Base-by-base conservation (phyloP, 2,797 vertebrate species). In the Trachurus trachurus region DNA sequence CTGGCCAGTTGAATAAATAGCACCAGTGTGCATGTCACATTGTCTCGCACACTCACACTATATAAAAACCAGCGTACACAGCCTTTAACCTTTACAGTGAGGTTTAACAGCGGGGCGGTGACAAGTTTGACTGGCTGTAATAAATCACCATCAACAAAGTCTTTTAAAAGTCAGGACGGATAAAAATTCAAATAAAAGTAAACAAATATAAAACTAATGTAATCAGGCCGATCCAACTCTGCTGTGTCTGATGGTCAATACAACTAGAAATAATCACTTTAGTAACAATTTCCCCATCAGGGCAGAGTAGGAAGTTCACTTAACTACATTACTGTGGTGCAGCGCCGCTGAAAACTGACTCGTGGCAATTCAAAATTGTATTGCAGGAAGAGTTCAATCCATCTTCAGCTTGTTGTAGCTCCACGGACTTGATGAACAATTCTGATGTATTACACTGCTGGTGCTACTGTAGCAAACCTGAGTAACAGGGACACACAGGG, bases 21-120 rank as follows among this genome's bases (percentile, higher is more conserved):
- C 53, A 22, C 62, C 83, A 75, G 84, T 87, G 56, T 87, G 11
- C 54, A 52, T 52, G 74, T 88, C 87, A 74, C 81, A 60, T 45
- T 8, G 31, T 21, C 22, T 21, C 21, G 64, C 7, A 29, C 58
- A 29, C 45, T 56, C 29, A 53, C 50, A 49, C 50, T 49, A 37
- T 49, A 34, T 54, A 59, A 68, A 78, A 74, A 49, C 59, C 62
- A 56, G 56, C 17, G 37, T 26, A 54, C 59, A 74, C 7, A 29
- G 50, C 70, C 45, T 86, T 66, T 85, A 74, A 80, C 82, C 74
- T 82, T 83, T 49, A 80, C 50, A 67, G 50, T 70, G 71, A 81
- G 40, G 29, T 78, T 49, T 81, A 64, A 70, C 79, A 62, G 85
- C n/a, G 37, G 16, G 53, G 45, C 59, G 79, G 22, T 40, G 67